phyloP scores from a whole-genome alignment of 2,113 vertebrate species.

The Dunckerocampus dactyliophorus region DNA sequence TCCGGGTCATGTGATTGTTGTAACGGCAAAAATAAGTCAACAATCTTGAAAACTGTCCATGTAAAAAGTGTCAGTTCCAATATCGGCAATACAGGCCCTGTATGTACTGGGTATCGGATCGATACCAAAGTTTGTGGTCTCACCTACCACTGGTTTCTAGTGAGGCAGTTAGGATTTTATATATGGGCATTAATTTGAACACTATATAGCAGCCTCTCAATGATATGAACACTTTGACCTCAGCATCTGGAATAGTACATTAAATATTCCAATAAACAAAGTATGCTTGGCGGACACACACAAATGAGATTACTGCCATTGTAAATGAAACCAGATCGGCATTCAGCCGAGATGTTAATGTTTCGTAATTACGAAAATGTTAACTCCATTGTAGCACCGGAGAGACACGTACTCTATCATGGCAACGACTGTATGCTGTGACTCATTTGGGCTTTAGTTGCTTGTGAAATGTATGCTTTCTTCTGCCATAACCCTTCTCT shows the following conservation, averaged over 20 bases:
- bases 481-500: constrained; percentile 16
- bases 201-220: neutral
- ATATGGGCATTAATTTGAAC: neutral
- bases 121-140: neutral
- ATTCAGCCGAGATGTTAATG: neutral
- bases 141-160: neutral
- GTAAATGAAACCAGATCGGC: neutral
- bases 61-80: too few relatives aligned
- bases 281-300: neutral
- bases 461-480: constrained; percentile 14
- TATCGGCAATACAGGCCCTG: too few relatives aligned
- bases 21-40: too few relatives aligned
- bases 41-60: too few relatives aligned
- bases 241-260: neutral
- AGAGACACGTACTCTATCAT: neutral
- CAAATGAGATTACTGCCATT: neutral
- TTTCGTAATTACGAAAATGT: neutral
- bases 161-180: too few relatives aligned
- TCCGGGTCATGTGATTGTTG: too few relatives aligned
- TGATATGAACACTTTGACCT: neutral
- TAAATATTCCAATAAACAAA: neutral
- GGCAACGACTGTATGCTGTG: neutral
- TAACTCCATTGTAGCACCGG: neutral
- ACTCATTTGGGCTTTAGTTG: constrained; percentile 10
- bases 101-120: too few relatives aligned